phyloP scores from a whole-genome alignment of 2,113 vertebrate species.

The Rhabdornis inornatus region DNA sequence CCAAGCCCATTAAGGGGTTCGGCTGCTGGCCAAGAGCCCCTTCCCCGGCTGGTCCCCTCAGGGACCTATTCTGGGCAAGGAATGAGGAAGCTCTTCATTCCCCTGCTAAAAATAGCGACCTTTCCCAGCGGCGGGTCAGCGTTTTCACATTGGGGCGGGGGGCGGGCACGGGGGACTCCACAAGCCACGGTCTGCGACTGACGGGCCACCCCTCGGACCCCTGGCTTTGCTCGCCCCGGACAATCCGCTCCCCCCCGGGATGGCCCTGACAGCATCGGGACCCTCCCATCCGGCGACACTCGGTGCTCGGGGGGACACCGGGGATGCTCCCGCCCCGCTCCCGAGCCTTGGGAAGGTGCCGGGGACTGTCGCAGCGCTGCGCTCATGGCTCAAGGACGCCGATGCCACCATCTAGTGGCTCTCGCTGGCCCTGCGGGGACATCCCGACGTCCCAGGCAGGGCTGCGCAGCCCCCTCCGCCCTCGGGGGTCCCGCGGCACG shows the following conservation, averaged over 20 bases:
- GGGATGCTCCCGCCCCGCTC: not conserved
- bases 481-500: not conserved
- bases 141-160: not conserved
- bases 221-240: not conserved
- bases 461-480: not conserved
- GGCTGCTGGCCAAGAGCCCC: not conserved
- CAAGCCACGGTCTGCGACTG: not conserved
- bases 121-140: not conserved
- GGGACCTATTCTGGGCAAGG: conserved; percentile 38
- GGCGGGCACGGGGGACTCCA: not conserved
- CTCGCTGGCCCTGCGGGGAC: not conserved
- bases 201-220: not conserved
- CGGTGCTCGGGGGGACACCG: not conserved
- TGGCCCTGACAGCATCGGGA: not conserved
- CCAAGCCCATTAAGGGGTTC: not conserved
- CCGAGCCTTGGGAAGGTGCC: not conserved
- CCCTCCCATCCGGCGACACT: not conserved
- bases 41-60: not conserved
- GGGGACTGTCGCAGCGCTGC: not conserved
- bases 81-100: conserved; percentile 45
- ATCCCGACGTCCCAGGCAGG: not conserved
- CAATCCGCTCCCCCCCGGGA: too few species aligned
- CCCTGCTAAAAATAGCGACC: conserved; percentile 53
- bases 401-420: conserved; percentile 15
- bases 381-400: not conserved